Evolutionary conservation across 2,113 vertebrate genomes (phyloP).

Genomic region (Platycercus adscitus): DNA sequence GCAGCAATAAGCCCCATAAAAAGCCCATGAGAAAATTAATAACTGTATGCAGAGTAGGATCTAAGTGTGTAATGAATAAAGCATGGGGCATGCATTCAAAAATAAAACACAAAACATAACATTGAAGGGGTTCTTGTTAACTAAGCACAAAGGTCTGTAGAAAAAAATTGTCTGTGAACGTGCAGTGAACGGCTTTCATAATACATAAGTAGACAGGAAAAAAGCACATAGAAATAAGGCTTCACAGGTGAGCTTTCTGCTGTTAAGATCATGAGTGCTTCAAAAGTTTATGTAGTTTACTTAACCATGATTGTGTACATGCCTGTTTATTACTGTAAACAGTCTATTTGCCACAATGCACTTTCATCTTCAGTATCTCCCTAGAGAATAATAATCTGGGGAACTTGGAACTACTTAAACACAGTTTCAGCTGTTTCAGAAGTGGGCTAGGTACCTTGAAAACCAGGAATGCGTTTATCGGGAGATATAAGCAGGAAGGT

Average conservation of each 20-base stretch:
- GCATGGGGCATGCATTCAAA: neutral
- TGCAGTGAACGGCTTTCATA: neutral
- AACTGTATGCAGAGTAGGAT: neutral
- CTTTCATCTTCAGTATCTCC: neutral
- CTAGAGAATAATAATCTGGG: neutral
- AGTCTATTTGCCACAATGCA: neutral
- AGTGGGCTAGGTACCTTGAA: neutral
- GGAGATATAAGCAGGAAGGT: neutral
- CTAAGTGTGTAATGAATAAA: slow-evolving; percentile 24
- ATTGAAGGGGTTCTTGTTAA: neutral
- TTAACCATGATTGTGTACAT: neutral
- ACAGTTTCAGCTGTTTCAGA: neutral
- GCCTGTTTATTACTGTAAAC: neutral
- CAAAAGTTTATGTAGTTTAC: neutral
- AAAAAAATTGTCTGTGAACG: neutral
- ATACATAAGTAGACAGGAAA: neutral
- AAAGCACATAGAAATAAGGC: neutral
- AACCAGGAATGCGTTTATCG: neutral
- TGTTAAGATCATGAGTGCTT: neutral
- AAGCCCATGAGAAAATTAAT: slow-evolving; percentile 24
- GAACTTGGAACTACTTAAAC: neutral
- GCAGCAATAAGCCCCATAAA: neutral
- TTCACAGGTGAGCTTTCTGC: neutral
- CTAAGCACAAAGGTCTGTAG: neutral
- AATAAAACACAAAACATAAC: slow-evolving; percentile 5